Evolutionary conservation across 2,113 vertebrate species (phyloP).

Genomic region (Carassius auratus): DNA sequence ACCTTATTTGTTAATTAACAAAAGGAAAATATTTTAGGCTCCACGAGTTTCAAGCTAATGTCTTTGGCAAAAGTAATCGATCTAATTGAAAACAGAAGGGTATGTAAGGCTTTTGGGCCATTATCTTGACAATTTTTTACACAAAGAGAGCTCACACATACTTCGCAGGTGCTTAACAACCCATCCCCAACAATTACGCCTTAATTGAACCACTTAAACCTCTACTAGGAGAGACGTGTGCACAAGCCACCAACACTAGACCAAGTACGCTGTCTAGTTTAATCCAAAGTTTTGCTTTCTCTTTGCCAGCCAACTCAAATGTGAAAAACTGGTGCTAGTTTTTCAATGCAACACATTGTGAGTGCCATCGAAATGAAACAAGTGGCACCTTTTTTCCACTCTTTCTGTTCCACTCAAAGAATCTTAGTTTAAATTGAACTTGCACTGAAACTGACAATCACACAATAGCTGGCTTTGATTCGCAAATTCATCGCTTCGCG

Average conservation of each 20-base stretch:
- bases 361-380: conserved; percentile 20
- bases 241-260: background rate
- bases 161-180: conserved; percentile 6
- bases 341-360: conserved; percentile 36
- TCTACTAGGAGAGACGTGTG: background rate
- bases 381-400: conserved; percentile 44
- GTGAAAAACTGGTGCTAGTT: conserved; percentile 31
- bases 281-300: conserved; percentile 37
- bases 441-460: background rate
- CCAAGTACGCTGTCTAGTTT: background rate
- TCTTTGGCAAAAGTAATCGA: background rate
- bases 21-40: background rate
- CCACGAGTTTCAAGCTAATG: background rate
- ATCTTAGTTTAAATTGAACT: no score
- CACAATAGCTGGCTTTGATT: background rate
- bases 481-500: background rate
- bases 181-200: conserved; percentile 11
- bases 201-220: conserved; percentile 25
- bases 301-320: conserved; percentile 26
- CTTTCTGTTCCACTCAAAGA: background rate
- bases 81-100: background rate
- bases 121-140: background rate
- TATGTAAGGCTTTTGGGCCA: background rate
- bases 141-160: background rate
- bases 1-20: background rate